Base-by-base conservation (phyloP, 1,140 invertebrate species). In the Agrypnia vestita region DNA sequence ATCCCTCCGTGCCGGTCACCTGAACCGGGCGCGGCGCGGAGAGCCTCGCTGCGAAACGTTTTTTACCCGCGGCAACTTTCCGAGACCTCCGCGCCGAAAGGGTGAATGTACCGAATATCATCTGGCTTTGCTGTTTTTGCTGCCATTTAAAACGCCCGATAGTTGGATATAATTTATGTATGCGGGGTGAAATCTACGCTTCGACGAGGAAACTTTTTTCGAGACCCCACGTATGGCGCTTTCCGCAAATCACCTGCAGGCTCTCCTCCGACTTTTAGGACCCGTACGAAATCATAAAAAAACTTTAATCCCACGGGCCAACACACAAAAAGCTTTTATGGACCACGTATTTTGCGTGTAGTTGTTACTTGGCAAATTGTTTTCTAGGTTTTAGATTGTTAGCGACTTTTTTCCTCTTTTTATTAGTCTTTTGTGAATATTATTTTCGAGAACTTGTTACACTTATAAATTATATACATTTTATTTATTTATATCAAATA, bases 221-320 rank as follows among this genome's bases (percentile, higher is more conserved):
- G 19, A 11, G 17, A 35, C 19, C 49, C 49, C 67, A 21, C 44
- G 67, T 71, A 71, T 71, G 47, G 67, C 17, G n/a, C 17, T 25
- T 51, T 17, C 46, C 17, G 46, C 9, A 71, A 71, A 71, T 71
- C 67, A 71, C 67, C 67, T 71, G 67, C 67, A 71, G 67, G 47
- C 46, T 71, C 49, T 71, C 49, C 21, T 15, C 67, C 47, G 67
- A 71, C 49, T 71, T 71, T 71, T 71, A 71, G 67, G 67, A 71
- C 67, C 25, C 25, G 59, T 19, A 62, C 44, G 47, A 44, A 71
- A 71, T 71, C 67, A 53, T 71, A 71, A 71, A 71, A 71, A 67
- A 71, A 71, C 46, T 71, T 71, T 71, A 71, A 71, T 71, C 67
- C 67, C 67, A 13, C 47, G 67, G 67, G 67, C 25, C 19, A 71